A percentile compares a stretch with the other conserved stretches of the same genome.
Evolutionary conservation across 2,888 invertebrate species (phyloP).

Genomic region (Dryococelus australis): DNA sequence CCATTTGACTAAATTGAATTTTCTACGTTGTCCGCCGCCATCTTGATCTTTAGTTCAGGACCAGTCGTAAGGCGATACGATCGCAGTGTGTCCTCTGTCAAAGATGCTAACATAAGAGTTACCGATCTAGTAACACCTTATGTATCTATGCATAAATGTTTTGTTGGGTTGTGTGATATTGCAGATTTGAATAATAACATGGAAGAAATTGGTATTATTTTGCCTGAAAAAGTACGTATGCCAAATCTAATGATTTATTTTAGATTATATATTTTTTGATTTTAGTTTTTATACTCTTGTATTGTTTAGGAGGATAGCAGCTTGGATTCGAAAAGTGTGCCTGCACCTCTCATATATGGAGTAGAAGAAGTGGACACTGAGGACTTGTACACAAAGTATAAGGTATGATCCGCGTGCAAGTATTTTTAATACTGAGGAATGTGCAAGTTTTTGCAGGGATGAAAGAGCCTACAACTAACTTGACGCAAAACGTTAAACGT

Average conservation of each 20-base stretch:
- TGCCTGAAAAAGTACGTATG: slow-evolving; percentile 77
- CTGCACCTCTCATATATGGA: slow-evolving; percentile 51
- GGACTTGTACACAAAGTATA: slow-evolving; percentile 95
- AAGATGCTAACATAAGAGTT: too few species aligned
- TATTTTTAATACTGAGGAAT: background rate
- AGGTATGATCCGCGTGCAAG: slow-evolving; percentile 65
- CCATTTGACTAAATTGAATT: too few species aligned
- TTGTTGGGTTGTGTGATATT: background rate
- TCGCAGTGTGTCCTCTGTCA: too few species aligned
- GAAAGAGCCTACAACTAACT: too few species aligned
- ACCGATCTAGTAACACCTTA: too few species aligned
- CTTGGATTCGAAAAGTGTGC: slow-evolving; percentile 50
- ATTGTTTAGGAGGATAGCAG: slow-evolving; percentile 53
- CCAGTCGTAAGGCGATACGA: too few species aligned
- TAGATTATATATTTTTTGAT: background rate
- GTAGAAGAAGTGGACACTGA: slow-evolving; percentile 87
- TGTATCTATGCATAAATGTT: too few species aligned
- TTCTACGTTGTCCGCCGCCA: too few species aligned
- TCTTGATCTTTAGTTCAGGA: too few species aligned
- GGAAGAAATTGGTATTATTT: slow-evolving; percentile 83
- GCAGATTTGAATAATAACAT: slow-evolving; percentile 58
- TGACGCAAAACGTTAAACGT: too few species aligned
- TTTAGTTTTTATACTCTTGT: slow-evolving; percentile 28
- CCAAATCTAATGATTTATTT: slow-evolving; percentile 36
- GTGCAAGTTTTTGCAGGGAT: background rate